Conservation (phyloP, 1,140 invertebrate genomes). For the Adelges cooleyi region DNA sequence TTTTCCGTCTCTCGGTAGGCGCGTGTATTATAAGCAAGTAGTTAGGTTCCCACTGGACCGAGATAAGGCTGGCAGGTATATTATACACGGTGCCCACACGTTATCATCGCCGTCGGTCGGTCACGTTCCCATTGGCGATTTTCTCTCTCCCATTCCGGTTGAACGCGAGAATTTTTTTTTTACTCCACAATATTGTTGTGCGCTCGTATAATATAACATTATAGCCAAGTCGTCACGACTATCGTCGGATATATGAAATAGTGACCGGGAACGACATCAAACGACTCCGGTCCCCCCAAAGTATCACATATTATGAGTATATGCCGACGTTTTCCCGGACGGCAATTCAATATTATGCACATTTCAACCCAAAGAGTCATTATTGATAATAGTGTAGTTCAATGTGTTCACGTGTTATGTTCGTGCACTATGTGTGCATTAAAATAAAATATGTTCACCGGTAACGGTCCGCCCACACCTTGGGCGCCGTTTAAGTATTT, state of each 20-base stretch:
- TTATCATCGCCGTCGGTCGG: conserved; percentile 3
- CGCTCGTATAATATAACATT: background rate
- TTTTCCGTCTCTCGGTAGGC: background rate
- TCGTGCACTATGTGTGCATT: too few relatives aligned
- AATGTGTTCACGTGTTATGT: too few relatives aligned
- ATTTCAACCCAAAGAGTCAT: too few relatives aligned
- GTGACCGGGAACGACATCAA: too few relatives aligned
- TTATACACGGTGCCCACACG: background rate
- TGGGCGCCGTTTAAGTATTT: too few relatives aligned
- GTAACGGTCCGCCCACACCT: too few relatives aligned
- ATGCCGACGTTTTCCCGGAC: too few relatives aligned
- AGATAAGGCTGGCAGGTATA: background rate
- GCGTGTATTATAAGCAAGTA: background rate
- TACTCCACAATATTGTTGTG: background rate
- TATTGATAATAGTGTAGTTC: too few relatives aligned
- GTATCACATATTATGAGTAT: too few relatives aligned
- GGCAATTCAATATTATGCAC: too few relatives aligned
- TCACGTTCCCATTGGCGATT: conserved; percentile 19
- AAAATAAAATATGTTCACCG: too few relatives aligned
- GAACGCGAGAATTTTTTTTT: background rate
- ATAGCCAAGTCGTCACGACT: background rate
- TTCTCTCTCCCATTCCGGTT: background rate
- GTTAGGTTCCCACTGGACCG: background rate
- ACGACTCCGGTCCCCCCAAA: too few relatives aligned
- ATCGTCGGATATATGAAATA: background rate